Conservation (phyloP, 2,113 vertebrate genomes). For the Dicerorhinus sumatrensis region DNA sequence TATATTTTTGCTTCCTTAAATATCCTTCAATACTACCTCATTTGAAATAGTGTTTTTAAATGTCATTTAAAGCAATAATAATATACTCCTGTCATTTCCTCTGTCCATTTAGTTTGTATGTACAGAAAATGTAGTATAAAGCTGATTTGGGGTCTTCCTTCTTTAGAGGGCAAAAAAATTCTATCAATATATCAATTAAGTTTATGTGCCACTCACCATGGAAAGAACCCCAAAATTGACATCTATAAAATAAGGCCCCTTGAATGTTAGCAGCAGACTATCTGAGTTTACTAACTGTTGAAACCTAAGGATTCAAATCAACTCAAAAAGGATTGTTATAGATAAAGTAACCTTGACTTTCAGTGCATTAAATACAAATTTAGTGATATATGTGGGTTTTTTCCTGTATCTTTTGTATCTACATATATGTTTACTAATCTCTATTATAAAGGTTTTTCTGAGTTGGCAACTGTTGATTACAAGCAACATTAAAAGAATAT, state of each 20-base stretch:
- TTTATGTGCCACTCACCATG: not conserved
- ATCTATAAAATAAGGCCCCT: not conserved
- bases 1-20: not conserved
- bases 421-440: slow-evolving; percentile 45
- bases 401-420: not conserved
- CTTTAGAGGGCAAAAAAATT: not conserved
- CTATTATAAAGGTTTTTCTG: not conserved
- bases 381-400: not conserved
- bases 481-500: slow-evolving; percentile 43
- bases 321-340: not conserved
- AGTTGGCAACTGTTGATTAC: slow-evolving; percentile 44
- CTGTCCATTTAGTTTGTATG: not conserved
- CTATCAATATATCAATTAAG: not conserved
- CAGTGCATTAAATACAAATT: not conserved
- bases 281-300: not conserved
- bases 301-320: not conserved
- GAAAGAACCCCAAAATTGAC: not conserved
- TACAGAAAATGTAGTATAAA: not conserved
- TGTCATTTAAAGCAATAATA: not conserved
- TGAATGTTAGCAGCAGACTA: not conserved
- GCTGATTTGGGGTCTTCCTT: not conserved
- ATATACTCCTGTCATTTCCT: not conserved
- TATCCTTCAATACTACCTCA: not conserved
- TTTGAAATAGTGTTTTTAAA: not conserved
- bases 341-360: not conserved